A percentile compares a stretch with the other conserved stretches of the same genome.
Evolutionary conservation across 2,113 vertebrate species (phyloP).

Genomic region (Pedionomus torquatus): DNA sequence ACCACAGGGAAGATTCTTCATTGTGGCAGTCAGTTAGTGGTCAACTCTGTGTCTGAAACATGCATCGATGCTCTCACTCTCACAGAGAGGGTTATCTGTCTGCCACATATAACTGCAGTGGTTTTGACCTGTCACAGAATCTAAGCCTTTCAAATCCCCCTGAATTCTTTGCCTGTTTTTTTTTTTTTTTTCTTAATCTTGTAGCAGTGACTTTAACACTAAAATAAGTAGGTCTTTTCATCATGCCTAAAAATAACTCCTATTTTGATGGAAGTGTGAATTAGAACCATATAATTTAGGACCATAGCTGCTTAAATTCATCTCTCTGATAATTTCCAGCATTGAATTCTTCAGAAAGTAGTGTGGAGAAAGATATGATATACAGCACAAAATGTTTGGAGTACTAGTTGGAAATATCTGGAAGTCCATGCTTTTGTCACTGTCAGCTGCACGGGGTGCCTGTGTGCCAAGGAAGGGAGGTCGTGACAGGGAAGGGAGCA

Average conservation of each 20-base stretch:
- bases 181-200: no score
- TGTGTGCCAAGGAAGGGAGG: neutral
- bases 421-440: neutral
- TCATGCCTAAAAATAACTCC: neutral
- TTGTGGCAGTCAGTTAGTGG: neutral
- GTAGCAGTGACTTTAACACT: neutral
- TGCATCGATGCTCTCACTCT: rapidly evolving
- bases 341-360: neutral
- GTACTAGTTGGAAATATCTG: neutral
- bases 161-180: neutral
- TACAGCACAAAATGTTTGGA: neutral
- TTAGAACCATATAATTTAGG: neutral
- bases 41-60: neutral
- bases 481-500: rapidly evolving
- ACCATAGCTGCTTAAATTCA: neutral
- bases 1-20: neutral
- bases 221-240: neutral
- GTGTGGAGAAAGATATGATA: neutral
- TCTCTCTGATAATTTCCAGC: neutral
- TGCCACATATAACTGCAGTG: rapidly evolving
- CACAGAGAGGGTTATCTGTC: neutral
- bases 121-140: neutral
- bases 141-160: neutral
- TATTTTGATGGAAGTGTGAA: conserved; percentile 9
- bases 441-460: rapidly evolving